Base-by-base conservation (phyloP, 2,888 invertebrate genomes). In the Caenorhabditis doughertyi region DNA sequence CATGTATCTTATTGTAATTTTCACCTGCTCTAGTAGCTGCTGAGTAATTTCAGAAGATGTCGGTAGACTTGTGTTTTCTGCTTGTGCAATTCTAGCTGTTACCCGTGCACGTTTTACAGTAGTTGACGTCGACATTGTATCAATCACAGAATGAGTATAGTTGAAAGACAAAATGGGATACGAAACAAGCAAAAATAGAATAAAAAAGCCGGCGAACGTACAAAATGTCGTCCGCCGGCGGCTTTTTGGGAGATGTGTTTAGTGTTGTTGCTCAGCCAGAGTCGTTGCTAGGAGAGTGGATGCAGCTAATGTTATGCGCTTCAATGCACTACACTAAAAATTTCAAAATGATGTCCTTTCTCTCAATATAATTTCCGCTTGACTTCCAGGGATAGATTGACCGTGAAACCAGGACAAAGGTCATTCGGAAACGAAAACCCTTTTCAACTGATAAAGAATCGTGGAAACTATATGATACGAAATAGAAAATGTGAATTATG, bases 21-120 rank as follows among this genome's bases (percentile, higher is more conserved):
- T 64, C 56, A 83, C 83, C 83, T 83, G 68, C 32, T 64, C 53
- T 21, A 83, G 32, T 27, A 83, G 77, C 8, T 56, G 62, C 18
- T 79, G 68, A 11, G 83, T 83, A 39, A 27, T 70, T 70, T 79
- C 70, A 3, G 83, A 83, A 49, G 79, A 74, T 16, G 83, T 83
- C 4, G 83, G 83, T 11, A 83, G 55, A 56, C 74, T 58, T 25
- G 65, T 39, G 42, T 44, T 53, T 49, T 83, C 83, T n/a, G 83
- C 74, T 55, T 80, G 42, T 18, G 79, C 83, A 13, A 83, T 79
- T 64, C 76, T 67, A 32, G 83, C 74, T 1, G 83, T 80, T 4
- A 83, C 79, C 39, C 83, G 67, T 5, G 83, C 83, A 29, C 67
- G 49, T 67, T 83, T 83, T 5, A 76, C 68, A 32, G 74, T 76